phyloP scores from a whole-genome alignment of 2,797 vertebrate species.

The Pogonophryne albipinna region DNA sequence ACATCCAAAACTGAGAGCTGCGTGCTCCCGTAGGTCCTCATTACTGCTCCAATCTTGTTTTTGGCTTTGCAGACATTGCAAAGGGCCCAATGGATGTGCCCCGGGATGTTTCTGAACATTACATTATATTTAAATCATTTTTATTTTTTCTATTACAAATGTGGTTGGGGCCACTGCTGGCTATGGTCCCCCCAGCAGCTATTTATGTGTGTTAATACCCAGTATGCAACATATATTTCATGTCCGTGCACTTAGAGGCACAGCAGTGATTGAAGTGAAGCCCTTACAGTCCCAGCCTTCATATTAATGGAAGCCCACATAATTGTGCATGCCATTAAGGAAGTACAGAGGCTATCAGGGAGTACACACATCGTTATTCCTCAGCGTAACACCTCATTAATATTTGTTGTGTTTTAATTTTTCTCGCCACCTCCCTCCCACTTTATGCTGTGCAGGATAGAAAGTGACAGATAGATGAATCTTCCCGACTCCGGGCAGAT shows the following conservation, averaged over 20 bases:
- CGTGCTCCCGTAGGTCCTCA: conserved; percentile 30
- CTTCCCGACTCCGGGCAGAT: conserved; percentile 79
- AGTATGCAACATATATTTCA: conserved; percentile 55
- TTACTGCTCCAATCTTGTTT: conserved; percentile 33
- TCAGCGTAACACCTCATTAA: conserved; percentile 89
- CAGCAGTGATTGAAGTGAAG: conserved; percentile 72
- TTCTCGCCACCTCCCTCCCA: conserved; percentile 60
- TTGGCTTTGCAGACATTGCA: conserved; percentile 28
- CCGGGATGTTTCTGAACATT: conserved; percentile 47
- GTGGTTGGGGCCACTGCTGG: conserved; percentile 33
- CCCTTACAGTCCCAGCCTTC: conserved; percentile 73
- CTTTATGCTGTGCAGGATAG: conserved; percentile 64
- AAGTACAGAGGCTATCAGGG: conserved; percentile 89
- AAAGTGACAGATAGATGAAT: conserved; percentile 87
- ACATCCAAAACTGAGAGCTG: conserved; percentile 26
- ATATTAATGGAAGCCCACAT: conserved; percentile 86
- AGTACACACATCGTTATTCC: conserved; percentile 85
- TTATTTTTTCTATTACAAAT: conserved; percentile 51
- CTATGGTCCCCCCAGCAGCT: conserved; percentile 42
- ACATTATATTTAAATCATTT: conserved; percentile 60
- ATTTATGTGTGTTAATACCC: conserved; percentile 60
- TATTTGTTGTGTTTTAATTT: conserved; percentile 84
- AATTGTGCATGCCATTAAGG: conserved; percentile 91
- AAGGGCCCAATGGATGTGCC: conserved; percentile 25
- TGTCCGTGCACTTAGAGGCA: conserved; percentile 49